A percentile compares a stretch with the other conserved stretches of the same genome.
Conservation (phyloP, 2,113 vertebrate genomes). For the Rousettus leschenaultii region DNA sequence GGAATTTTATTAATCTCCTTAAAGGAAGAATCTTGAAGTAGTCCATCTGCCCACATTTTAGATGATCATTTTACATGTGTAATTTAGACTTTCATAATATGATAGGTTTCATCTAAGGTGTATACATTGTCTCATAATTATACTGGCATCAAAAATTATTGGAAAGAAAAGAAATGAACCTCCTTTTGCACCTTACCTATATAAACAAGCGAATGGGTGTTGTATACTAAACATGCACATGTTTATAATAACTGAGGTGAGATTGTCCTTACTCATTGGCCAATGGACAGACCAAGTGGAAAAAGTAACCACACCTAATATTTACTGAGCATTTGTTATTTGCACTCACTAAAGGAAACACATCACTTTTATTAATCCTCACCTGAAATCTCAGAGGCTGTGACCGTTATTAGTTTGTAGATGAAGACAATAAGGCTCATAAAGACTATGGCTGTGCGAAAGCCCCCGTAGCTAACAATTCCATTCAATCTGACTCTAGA, state of each 20-base stretch:
- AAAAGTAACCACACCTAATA: neutral
- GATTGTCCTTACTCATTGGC: neutral
- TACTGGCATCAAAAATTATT: neutral
- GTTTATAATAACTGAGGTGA: neutral
- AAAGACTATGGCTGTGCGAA: neutral
- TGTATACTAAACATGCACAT: neutral
- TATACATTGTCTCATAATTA: neutral
- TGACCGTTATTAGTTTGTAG: neutral
- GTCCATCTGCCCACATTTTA: neutral
- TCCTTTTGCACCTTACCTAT: neutral
- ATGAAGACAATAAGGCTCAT: neutral
- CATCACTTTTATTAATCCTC: neutral
- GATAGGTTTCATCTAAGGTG: constrained; percentile 4
- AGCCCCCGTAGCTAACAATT: neutral
- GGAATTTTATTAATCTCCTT: neutral
- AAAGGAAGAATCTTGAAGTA: neutral
- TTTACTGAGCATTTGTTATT: neutral
- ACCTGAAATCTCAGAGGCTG: neutral
- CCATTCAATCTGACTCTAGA: neutral
- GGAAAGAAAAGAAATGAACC: neutral
- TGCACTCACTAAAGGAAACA: neutral
- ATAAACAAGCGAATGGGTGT: neutral
- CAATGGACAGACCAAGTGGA: neutral
- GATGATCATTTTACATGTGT: neutral
- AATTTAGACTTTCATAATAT: neutral